Percentiles rank a stretch among this genome's conserved stretches.
These are phyloP conservation scores for Scalopus aquaticus DNA, from an alignment of 2,113 vertebrate species.

Conservation along the genomic window DNA sequence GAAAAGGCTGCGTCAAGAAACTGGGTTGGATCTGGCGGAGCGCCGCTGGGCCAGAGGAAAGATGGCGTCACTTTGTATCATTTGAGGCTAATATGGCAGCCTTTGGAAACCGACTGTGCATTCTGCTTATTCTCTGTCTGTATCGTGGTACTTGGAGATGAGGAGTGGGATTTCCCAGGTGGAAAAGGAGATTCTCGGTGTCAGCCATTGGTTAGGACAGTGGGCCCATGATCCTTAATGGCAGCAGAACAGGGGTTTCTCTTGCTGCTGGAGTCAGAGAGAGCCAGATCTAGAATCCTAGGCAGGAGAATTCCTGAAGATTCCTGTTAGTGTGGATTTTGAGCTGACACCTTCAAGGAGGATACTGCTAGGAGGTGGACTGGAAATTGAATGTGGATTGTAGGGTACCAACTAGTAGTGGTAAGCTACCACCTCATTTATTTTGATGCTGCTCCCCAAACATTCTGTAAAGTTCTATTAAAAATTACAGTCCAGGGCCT, in stretches of 20 bases:
- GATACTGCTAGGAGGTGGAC: neutral
- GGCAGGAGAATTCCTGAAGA: neutral
- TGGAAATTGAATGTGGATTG: neutral
- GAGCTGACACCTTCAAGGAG: neutral
- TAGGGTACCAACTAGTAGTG: neutral
- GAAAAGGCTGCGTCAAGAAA: neutral
- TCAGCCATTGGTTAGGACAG: neutral
- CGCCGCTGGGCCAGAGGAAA: slow-evolving; percentile 20
- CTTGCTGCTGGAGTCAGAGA: neutral
- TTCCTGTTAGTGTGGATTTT: neutral
- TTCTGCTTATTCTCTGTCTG: slow-evolving; percentile 24
- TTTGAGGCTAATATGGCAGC: slow-evolving; percentile 26
- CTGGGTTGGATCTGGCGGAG: neutral
- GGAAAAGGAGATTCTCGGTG: slow-evolving; percentile 40
- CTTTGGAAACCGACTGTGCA: slow-evolving; percentile 43
- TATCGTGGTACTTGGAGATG: slow-evolving; percentile 27
- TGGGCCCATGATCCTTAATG: neutral
- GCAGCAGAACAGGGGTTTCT: neutral
- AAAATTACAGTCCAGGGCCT: too few species aligned
- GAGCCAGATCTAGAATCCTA: neutral
- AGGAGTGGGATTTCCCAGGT: slow-evolving; percentile 37
- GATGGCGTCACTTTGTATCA: neutral
- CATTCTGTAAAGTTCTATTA: neutral
- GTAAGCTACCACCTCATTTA: neutral
- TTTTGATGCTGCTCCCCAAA: neutral